Evolutionary conservation across 2,797 vertebrate species (phyloP).

Genomic region (Anas bernieri): DNA sequence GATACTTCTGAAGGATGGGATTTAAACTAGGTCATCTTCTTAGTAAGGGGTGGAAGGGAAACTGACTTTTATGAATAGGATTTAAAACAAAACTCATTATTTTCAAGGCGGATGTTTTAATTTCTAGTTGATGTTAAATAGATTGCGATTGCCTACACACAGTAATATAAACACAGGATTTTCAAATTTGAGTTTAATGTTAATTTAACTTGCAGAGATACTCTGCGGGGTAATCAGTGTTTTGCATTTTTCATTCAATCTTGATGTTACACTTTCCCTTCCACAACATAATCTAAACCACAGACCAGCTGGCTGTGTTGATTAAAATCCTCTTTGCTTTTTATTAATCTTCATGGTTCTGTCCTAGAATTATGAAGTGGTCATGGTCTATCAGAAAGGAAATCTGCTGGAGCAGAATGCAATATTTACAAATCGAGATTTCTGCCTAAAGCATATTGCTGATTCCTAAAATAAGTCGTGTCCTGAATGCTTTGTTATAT

Average conservation of each 20-base stretch:
- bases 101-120: neutral
- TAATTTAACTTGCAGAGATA: constrained; percentile 7
- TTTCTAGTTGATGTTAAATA: constrained; percentile 27
- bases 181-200: constrained; percentile 37
- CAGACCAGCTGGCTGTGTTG: constrained; percentile 58
- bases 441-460: constrained; percentile 22
- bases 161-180: neutral
- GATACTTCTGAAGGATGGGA: neutral
- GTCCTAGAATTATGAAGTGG: constrained; percentile 41
- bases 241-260: constrained; percentile 57
- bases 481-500: neutral
- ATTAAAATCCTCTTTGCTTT: constrained; percentile 63
- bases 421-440: constrained; percentile 4
- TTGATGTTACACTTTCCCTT: constrained; percentile 37
- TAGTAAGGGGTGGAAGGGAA: neutral
- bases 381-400: constrained; percentile 40
- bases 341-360: constrained; percentile 60
- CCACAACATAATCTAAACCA: constrained; percentile 26
- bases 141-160: neutral
- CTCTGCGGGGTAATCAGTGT: neutral
- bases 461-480: neutral
- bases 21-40: constrained; percentile 26
- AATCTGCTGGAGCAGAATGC: constrained; percentile 19
- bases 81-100: constrained; percentile 21
- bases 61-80: neutral